phyloP scores from a whole-genome alignment of 2,888 invertebrate species.

The Machimus atricapillus region DNA sequence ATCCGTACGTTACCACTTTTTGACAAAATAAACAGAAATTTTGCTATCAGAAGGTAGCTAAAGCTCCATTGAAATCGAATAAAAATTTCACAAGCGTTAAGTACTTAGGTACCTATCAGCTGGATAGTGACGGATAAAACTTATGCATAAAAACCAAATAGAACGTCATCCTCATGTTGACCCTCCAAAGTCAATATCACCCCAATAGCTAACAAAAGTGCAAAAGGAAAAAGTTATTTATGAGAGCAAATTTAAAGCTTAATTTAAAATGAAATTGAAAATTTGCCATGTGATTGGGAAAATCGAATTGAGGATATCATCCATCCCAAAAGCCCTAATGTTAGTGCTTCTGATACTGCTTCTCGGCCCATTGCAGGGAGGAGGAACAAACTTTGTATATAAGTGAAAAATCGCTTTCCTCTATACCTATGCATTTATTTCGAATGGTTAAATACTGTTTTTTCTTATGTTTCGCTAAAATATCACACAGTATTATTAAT shows the following conservation, averaged over 20 bases:
- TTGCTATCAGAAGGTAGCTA: neutral
- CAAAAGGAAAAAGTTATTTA: neutral
- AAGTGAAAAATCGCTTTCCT: neutral
- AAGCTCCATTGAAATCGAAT: neutral
- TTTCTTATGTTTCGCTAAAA: neutral
- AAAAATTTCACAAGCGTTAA: neutral
- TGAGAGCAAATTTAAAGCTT: constrained; percentile 24
- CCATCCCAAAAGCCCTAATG: neutral
- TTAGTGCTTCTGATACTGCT: neutral
- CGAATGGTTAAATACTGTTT: neutral
- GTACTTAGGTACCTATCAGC: neutral
- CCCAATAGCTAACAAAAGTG: neutral
- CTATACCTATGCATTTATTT: neutral
- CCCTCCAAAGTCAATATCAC: neutral
- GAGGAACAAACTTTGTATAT: neutral
- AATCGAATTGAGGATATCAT: neutral
- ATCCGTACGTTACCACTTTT: neutral
- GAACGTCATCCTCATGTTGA: neutral
- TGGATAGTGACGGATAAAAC: neutral
- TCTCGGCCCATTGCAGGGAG: neutral
- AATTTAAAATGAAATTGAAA: constrained; percentile 39
- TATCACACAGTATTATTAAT: neutral
- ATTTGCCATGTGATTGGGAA: constrained; percentile 28
- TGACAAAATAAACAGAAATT: neutral
- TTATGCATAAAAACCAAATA: neutral